These are phyloP conservation scores for Pocillopora damicornis DNA, from an alignment of 64 coral and sea anemone genomes.

Conservation along the genomic window DNA sequence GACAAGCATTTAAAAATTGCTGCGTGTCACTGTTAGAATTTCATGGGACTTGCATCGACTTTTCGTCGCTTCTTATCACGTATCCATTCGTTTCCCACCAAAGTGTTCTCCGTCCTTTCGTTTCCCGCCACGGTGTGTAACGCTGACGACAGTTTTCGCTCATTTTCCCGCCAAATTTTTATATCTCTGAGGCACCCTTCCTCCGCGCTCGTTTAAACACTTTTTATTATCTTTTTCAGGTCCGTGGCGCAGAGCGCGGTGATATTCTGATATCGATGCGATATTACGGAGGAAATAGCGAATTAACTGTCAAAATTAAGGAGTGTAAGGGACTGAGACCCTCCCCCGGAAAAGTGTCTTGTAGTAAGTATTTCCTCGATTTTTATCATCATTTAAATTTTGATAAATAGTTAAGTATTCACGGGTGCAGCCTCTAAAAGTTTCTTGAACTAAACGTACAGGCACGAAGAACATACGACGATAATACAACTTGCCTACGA, in stretches of 20 bases:
- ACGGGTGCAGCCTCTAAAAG: too few relatives aligned
- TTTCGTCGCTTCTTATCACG: too few relatives aligned
- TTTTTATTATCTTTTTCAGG: slow-evolving; percentile 3
- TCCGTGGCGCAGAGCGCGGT: slow-evolving; percentile 85
- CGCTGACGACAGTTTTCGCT: not conserved
- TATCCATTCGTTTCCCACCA: too few relatives aligned
- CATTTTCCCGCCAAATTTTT: not conserved
- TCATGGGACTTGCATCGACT: too few relatives aligned
- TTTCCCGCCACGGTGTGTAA: not conserved
- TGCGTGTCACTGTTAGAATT: too few relatives aligned
- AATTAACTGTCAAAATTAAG: slow-evolving; percentile 64
- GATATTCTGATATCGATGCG: slow-evolving; percentile 66
- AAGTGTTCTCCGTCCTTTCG: too few relatives aligned
- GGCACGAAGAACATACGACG: too few relatives aligned
- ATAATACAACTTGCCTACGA: too few relatives aligned
- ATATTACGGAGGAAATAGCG: slow-evolving; percentile 58
- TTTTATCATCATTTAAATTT: not conserved
- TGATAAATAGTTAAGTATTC: not conserved
- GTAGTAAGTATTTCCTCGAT: slow-evolving; percentile 57
- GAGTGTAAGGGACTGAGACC: slow-evolving; percentile 74
- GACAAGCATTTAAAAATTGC: too few relatives aligned
- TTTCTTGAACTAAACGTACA: too few relatives aligned
- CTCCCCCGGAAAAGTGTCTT: slow-evolving; percentile 52
- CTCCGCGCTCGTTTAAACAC: not conserved
- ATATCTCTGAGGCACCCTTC: not conserved